Percentiles rank a stretch among this genome's conserved stretches.
These are phyloP conservation scores for Aurelia sp. DNA, from an alignment of 30 jellyfish, hydroid and myxozoan species.

Conservation along the genomic window DNA sequence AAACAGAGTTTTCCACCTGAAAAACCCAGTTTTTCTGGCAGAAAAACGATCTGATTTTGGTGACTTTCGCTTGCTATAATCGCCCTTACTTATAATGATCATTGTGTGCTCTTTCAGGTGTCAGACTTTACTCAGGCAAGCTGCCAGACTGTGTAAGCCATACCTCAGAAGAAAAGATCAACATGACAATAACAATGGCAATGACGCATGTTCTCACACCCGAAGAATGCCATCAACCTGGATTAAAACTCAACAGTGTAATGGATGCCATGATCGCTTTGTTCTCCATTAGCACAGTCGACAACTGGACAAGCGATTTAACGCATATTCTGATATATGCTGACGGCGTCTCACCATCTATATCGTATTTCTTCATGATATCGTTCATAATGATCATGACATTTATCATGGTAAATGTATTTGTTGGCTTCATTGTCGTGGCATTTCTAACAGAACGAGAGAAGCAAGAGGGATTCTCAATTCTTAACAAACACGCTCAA, in stretches of 20 bases:
- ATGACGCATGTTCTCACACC: no score
- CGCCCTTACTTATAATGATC: no score
- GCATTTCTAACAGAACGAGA: slow-evolving; percentile 78
- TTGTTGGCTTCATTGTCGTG: slow-evolving; percentile 84
- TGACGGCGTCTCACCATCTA: not conserved
- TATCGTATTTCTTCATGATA: slow-evolving; percentile 32
- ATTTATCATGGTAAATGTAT: slow-evolving; percentile 74
- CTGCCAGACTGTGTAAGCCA: slow-evolving; percentile 37
- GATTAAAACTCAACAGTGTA: slow-evolving; percentile 54
- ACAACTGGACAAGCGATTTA: slow-evolving; percentile 71
- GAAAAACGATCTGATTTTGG: no score
- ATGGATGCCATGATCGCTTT: slow-evolving; percentile 62
- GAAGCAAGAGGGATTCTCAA: slow-evolving; percentile 53
- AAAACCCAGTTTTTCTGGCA: no score
- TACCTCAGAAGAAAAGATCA: not conserved
- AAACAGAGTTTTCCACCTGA: no score
- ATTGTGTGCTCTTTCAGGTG: slow-evolving; percentile 27
- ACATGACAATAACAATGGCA: not conserved
- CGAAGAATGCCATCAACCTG: slow-evolving; percentile 1
- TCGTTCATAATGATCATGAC: slow-evolving; percentile 74
- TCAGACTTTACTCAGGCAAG: slow-evolving; percentile 59
- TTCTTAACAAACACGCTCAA: slow-evolving; percentile 65
- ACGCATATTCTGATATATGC: slow-evolving; percentile 13
- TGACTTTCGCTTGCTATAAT: no score
- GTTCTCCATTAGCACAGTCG: slow-evolving; percentile 80